Evolutionary conservation across 2,797 vertebrate genomes (phyloP).

Genomic region (Mormyrops attenuatus): DNA sequence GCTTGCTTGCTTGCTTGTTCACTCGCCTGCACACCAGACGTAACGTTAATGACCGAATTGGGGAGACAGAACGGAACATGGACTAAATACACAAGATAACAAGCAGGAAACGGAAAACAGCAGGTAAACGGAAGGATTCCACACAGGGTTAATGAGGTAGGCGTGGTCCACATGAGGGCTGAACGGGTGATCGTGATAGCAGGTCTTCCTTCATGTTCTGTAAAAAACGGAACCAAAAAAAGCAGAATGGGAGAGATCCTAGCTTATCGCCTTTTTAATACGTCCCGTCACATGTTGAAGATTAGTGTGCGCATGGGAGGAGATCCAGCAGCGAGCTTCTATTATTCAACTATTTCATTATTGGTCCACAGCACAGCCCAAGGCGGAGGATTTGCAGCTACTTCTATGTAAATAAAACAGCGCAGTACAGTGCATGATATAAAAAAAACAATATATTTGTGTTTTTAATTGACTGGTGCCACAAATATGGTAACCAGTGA

Average conservation of each 20-base stretch:
- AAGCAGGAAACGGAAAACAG: no score
- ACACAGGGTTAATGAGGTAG: no score
- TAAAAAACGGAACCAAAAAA: not conserved
- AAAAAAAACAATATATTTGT: not conserved
- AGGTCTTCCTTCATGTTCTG: not conserved
- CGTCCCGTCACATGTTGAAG: slow-evolving; percentile 4
- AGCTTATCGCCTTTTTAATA: not conserved
- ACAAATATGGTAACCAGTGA: not conserved
- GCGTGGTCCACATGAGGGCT: no score
- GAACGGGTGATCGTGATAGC: no score
- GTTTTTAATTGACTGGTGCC: not conserved
- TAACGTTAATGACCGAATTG: no score
- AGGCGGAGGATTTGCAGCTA: not conserved
- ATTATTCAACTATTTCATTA: not conserved
- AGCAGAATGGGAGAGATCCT: not conserved
- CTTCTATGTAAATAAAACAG: not conserved
- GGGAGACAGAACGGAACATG: no score
- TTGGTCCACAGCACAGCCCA: not conserved
- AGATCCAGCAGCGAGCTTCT: not conserved
- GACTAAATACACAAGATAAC: no score
- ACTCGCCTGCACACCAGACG: no score
- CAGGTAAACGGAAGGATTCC: no score
- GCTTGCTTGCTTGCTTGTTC: no score
- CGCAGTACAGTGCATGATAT: not conserved
- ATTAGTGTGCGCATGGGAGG: not conserved